These are phyloP conservation scores for Apodemia zela DNA, from an alignment of 2,888 invertebrate genomes.

Conservation along the genomic window DNA sequence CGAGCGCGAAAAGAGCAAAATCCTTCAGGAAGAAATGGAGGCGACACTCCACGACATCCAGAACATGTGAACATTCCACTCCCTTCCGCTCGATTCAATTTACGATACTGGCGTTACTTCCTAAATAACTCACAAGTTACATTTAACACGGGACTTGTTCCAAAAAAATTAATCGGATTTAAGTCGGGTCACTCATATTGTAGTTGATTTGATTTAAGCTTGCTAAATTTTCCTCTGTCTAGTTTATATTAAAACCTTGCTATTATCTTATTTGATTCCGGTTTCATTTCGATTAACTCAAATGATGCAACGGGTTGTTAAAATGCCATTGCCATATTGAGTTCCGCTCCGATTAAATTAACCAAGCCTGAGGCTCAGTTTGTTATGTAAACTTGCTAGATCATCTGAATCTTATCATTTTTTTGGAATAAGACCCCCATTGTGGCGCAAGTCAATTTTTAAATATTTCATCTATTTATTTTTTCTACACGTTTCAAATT, in stretches of 20 bases:
- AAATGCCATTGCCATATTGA: not conserved
- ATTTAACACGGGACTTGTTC: conserved; percentile 20
- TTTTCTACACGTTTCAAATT: conserved; percentile 27
- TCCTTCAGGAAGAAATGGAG: conserved; percentile 99
- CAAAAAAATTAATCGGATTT: conserved; percentile 22
- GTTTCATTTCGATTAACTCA: not conserved
- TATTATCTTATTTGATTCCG: not conserved
- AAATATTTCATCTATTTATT: conserved; percentile 23
- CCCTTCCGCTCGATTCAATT: conserved; percentile 41
- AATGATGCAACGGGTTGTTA: not conserved
- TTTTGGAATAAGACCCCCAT: conserved; percentile 7
- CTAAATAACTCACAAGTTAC: conserved; percentile 28
- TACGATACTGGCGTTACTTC: conserved; percentile 39
- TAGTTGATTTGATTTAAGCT: not conserved
- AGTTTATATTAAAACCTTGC: not conserved
- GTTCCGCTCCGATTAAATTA: not conserved
- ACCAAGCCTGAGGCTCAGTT: not conserved
- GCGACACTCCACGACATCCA: conserved; percentile 99
- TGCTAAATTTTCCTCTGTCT: not conserved
- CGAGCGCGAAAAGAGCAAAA: conserved; percentile 97
- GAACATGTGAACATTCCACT: conserved; percentile 90
- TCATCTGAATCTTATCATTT: not conserved
- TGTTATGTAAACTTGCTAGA: not conserved
- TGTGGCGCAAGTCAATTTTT: not conserved
- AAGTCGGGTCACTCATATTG: not conserved